Percentiles rank a stretch among this genome's conserved stretches.
Evolutionary conservation across 2,888 invertebrate species (phyloP).

Genomic region (Scaptodrosophila latifasciaeformis): DNA sequence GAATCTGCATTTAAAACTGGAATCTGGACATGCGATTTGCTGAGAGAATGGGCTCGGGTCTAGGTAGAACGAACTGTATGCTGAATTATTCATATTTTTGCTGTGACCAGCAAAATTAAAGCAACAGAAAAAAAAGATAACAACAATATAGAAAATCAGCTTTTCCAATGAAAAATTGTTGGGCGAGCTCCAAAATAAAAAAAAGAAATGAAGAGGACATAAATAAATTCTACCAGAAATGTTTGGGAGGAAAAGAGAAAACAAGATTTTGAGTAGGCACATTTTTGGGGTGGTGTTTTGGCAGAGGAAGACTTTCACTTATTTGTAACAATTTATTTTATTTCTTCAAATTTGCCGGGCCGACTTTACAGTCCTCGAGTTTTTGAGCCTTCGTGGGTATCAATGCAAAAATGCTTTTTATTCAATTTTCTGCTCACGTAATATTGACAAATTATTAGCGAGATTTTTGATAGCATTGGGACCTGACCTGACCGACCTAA

Average conservation of each 20-base stretch:
- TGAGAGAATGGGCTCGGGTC: slow-evolving; percentile 6
- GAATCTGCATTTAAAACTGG: too few species aligned
- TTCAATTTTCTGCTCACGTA: slow-evolving; percentile 72
- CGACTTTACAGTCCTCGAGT: slow-evolving; percentile 3
- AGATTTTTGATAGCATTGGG: slow-evolving; percentile 60
- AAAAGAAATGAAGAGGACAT: slow-evolving; percentile 22
- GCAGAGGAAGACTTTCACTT: slow-evolving; percentile 56
- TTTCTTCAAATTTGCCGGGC: slow-evolving; percentile 34
- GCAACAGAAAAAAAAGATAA: slow-evolving; percentile 15
- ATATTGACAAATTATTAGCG: slow-evolving; percentile 73
- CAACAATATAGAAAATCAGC: slow-evolving; percentile 43
- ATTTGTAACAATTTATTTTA: slow-evolving; percentile 68
- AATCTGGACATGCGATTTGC: too few species aligned
- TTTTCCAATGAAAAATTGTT: slow-evolving; percentile 53
- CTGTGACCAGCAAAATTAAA: slow-evolving; percentile 24
- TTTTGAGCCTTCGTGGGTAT: slow-evolving; percentile 22
- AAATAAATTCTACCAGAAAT: slow-evolving; percentile 31
- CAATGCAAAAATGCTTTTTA: slow-evolving; percentile 64
- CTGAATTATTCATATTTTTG: slow-evolving; percentile 61
- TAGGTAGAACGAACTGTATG: slow-evolving; percentile 32
- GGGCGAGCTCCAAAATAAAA: slow-evolving; percentile 27
- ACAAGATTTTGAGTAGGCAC: too few species aligned
- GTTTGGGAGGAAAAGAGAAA: not conserved
- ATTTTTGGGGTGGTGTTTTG: slow-evolving; percentile 20
- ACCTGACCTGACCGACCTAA: slow-evolving; percentile 12